These are phyloP conservation scores for Drosophila nigricruria DNA, from an alignment of 2,888 invertebrate genomes.

Conservation along the genomic window DNA sequence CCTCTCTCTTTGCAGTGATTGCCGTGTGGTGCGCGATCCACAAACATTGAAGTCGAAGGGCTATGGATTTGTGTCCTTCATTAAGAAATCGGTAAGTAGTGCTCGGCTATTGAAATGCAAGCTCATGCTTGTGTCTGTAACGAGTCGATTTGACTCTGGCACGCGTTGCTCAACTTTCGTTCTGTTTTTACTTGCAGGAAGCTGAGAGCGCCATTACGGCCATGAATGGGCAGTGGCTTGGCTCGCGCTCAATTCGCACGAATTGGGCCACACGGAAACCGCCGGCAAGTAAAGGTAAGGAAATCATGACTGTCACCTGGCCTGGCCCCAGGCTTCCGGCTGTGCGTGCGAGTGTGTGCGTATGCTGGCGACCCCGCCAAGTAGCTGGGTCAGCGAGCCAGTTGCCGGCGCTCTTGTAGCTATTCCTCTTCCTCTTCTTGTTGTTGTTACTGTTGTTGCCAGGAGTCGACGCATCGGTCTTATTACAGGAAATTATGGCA, in stretches of 20 bases:
- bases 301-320: slow-evolving; percentile 77
- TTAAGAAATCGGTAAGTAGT: slow-evolving; percentile 96
- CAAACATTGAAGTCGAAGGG: slow-evolving; percentile 99
- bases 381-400: slow-evolving; percentile 33
- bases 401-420: slow-evolving; percentile 20
- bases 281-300: slow-evolving; percentile 94
- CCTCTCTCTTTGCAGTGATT: slow-evolving; percentile 90
- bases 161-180: not conserved
- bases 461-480: slow-evolving; percentile 63
- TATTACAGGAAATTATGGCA: slow-evolving; percentile 80
- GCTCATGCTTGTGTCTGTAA: slow-evolving; percentile 10
- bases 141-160: not conserved
- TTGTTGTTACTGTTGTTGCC: slow-evolving; percentile 32
- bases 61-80: slow-evolving; percentile 99
- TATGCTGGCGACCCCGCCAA: slow-evolving; percentile 8
- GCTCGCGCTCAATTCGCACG: slow-evolving; percentile 98
- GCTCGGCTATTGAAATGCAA: not conserved
- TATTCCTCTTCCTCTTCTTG: slow-evolving; percentile 14
- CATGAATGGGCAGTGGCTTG: slow-evolving; percentile 99
- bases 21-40: slow-evolving; percentile 99
- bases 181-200: slow-evolving; percentile 88
- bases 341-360: slow-evolving; percentile 44
- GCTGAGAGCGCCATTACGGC: slow-evolving; percentile 99
- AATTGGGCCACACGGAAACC: slow-evolving; percentile 99
- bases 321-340: slow-evolving; percentile 51